phyloP scores from a whole-genome alignment of 2,113 vertebrate species.

The Oncorhynchus clarkii region DNA sequence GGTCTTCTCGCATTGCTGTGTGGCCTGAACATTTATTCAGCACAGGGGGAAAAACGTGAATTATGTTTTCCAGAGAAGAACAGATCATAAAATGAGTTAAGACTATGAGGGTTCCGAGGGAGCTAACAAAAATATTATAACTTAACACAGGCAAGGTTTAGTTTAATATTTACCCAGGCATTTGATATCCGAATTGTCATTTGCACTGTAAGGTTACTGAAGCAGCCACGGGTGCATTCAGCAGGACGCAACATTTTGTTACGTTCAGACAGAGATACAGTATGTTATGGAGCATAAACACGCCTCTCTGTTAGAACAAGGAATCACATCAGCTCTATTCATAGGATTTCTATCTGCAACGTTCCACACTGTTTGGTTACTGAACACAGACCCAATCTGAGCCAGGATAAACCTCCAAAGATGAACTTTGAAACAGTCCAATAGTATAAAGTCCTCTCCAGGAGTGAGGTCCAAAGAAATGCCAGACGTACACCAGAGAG shows the following conservation, averaged over 20 bases:
- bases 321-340: too few relatives aligned
- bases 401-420: neutral
- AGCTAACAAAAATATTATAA: neutral
- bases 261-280: too few relatives aligned
- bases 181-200: neutral
- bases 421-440: conserved; percentile 15
- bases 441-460: neutral
- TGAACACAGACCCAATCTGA: neutral
- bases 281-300: too few relatives aligned
- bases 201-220: neutral
- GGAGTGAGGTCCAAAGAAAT: neutral
- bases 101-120: neutral
- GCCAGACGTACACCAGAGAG: neutral
- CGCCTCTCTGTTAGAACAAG: too few relatives aligned
- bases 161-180: neutral
- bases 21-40: neutral
- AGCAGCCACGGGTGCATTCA: too few relatives aligned
- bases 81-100: neutral
- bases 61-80: neutral
- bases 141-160: neutral
- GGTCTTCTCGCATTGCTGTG: neutral
- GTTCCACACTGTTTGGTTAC: too few relatives aligned
- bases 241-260: too few relatives aligned
- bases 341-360: too few relatives aligned
- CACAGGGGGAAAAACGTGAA: neutral